Conservation (phyloP, 2,797 vertebrate species). For the Enteromius mattozi region DNA sequence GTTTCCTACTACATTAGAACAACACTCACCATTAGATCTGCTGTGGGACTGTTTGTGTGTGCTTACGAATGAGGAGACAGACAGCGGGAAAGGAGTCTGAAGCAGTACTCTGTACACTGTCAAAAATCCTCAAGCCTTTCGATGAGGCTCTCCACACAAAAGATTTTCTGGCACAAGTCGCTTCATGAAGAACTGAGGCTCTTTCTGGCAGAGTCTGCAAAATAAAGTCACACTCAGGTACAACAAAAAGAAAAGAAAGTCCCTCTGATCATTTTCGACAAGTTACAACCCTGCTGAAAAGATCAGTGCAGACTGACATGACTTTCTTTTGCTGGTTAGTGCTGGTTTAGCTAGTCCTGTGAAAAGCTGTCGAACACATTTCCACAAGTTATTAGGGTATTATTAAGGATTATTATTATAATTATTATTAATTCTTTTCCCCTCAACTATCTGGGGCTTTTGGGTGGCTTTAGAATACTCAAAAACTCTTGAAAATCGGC, state of each 20-base stretch:
- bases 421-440: no score
- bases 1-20: background rate
- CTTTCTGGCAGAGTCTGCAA: slow-evolving; percentile 18
- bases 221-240: slow-evolving; percentile 3
- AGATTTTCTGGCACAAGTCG: background rate
- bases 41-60: background rate
- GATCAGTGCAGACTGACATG: slow-evolving; percentile 6
- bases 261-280: background rate
- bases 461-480: no score
- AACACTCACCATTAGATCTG: background rate
- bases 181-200: background rate
- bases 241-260: slow-evolving; percentile 1
- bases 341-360: background rate
- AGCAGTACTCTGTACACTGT: slow-evolving; percentile 16
- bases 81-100: slow-evolving; percentile 10
- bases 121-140: slow-evolving; percentile 22
- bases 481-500: no score
- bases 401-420: no score
- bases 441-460: no score
- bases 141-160: background rate
- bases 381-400: no score
- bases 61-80: background rate
- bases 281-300: background rate
- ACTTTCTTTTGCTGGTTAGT: background rate
- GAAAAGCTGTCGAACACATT: background rate